A percentile compares a stretch with the other conserved stretches of the same genome.
phyloP scores from a whole-genome alignment of 1,140 invertebrate genomes.

The Scaptodrosophila lebanonensis region DNA sequence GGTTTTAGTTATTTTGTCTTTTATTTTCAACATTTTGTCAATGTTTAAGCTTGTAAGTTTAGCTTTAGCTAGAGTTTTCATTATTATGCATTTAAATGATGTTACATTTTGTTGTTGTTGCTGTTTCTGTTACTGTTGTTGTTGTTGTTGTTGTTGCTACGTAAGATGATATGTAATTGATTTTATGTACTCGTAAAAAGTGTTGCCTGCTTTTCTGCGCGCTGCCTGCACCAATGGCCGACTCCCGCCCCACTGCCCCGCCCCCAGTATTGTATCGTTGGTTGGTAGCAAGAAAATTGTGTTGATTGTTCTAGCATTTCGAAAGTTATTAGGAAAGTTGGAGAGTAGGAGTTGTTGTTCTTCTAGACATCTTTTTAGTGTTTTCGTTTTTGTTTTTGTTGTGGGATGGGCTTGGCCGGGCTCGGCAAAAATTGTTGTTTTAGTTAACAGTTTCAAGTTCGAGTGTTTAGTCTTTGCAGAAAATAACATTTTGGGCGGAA shows the following conservation, averaged over 20 bases:
- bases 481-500: conserved; percentile 57
- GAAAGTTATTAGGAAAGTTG: conserved; percentile 59
- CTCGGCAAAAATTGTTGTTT: conserved; percentile 49
- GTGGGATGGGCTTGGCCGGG: conserved; percentile 15
- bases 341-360: too few relatives aligned
- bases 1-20: conserved; percentile 29
- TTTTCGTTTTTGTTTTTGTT: conserved; percentile 1
- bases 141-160: conserved; percentile 42
- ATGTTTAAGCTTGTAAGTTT: conserved; percentile 30
- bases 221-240: conserved; percentile 7
- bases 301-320: conserved; percentile 74
- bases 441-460: too few relatives aligned
- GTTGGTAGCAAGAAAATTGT: conserved; percentile 59
- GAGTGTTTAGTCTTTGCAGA: conserved; percentile 32
- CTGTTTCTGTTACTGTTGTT: conserved; percentile 23
- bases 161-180: conserved; percentile 73
- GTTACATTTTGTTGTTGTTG: conserved; percentile 44
- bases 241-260: conserved; percentile 2
- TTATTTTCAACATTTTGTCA: conserved; percentile 45
- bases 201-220: conserved; percentile 15
- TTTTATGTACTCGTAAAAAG: conserved; percentile 50
- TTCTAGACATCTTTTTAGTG: conserved; percentile 26
- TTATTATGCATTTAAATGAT: conserved; percentile 42
- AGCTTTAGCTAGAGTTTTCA: conserved; percentile 45
- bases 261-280: conserved; percentile 36